phyloP scores from a whole-genome alignment of 2,113 vertebrate genomes.

The Sula dactylatra region DNA sequence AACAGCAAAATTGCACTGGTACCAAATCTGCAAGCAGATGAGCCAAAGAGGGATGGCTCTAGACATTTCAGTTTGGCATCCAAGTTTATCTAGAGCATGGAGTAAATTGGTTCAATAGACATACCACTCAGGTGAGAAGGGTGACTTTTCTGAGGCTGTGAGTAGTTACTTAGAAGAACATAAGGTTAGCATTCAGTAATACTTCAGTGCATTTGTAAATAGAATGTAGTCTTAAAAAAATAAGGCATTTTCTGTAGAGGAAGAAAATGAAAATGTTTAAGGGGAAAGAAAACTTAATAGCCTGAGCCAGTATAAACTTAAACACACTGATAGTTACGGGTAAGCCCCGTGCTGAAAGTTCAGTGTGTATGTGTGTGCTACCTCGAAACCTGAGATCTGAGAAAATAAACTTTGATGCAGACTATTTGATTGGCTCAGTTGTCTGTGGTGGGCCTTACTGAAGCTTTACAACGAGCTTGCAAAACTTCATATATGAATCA shows the following conservation, averaged over 20 bases:
- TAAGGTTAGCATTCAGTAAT: background rate
- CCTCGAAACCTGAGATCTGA: background rate
- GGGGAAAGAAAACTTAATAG: background rate
- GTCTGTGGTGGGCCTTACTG: background rate
- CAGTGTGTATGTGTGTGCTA: background rate
- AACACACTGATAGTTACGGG: background rate
- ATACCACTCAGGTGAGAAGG: background rate
- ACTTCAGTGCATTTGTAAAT: background rate
- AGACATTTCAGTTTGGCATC: background rate
- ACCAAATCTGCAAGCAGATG: background rate
- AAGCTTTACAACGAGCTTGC: background rate
- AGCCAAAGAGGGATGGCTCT: background rate
- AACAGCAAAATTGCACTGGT: background rate
- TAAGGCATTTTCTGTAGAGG: background rate
- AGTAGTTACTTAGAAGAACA: background rate
- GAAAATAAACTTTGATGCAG: background rate
- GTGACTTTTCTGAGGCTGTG: background rate
- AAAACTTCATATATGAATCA: background rate
- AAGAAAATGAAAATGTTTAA: background rate
- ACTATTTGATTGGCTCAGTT: background rate
- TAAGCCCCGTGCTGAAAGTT: background rate
- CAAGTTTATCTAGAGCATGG: background rate
- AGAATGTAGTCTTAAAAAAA: background rate
- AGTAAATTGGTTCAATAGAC: background rate
- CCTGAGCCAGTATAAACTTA: background rate